Evolutionary conservation across 2,113 vertebrate genomes (phyloP).

Genomic region (Pteropus alecto): DNA sequence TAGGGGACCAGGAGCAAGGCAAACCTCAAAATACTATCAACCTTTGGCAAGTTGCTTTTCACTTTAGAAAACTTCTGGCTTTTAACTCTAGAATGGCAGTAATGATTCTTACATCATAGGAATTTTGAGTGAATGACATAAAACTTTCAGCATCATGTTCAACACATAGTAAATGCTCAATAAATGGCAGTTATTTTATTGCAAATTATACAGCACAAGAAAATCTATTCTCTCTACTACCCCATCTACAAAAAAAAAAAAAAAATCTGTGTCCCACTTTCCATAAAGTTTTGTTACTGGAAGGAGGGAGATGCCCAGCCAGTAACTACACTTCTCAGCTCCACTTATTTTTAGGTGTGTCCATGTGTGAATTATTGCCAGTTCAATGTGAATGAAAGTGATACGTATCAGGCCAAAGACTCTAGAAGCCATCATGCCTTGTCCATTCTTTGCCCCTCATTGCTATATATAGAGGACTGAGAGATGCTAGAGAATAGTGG

Average conservation of each 20-base stretch:
- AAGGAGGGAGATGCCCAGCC: not conserved
- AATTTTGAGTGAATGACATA: not conserved
- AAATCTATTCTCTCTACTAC: not conserved
- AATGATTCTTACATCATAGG: not conserved
- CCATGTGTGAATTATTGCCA: no score
- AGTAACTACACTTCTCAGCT: not conserved
- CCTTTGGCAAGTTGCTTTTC: not conserved
- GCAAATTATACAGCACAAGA: not conserved
- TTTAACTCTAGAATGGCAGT: not conserved
- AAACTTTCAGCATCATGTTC: not conserved
- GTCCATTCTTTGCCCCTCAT: not conserved
- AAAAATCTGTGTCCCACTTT: not conserved
- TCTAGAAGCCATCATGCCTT: not conserved
- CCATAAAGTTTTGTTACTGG: not conserved
- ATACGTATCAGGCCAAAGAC: not conserved
- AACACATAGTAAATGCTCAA: not conserved
- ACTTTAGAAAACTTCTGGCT: not conserved
- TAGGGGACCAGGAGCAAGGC: no score
- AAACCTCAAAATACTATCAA: not conserved
- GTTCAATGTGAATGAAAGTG: not conserved
- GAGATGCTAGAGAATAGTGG: not conserved
- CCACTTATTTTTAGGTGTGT: not conserved
- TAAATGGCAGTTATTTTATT: not conserved
- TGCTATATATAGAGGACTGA: not conserved
- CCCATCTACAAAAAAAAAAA: not conserved